phyloP scores from a whole-genome alignment of 2,888 invertebrate genomes.

The Mimumesa dahlbomi region DNA sequence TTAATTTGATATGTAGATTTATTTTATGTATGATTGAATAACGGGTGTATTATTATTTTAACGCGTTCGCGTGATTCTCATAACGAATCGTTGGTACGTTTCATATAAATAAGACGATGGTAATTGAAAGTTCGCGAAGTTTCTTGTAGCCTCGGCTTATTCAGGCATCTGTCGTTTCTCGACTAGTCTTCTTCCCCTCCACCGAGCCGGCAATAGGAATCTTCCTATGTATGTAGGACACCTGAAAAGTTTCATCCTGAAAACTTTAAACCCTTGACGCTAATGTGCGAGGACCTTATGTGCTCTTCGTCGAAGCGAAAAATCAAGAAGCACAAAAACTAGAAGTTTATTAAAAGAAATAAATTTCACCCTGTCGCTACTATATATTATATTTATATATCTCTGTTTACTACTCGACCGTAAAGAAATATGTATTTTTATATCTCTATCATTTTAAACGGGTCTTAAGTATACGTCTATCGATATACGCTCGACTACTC shows the following conservation, averaged over 20 bases:
- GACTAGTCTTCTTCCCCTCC: constrained; percentile 25
- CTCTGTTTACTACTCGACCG: no score
- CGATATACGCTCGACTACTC: no score
- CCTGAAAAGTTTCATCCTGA: constrained; percentile 47
- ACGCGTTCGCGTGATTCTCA: constrained; percentile 32
- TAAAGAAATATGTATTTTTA: no score
- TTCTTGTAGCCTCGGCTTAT: constrained; percentile 30
- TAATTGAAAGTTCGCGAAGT: constrained; percentile 56
- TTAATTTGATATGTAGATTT: no score
- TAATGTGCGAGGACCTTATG: constrained; percentile 50
- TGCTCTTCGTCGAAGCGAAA: constrained; percentile 25
- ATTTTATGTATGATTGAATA: no score
- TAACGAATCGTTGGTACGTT: constrained; percentile 14
- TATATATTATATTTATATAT: no score
- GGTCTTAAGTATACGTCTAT: no score
- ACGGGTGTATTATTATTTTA: not conserved
- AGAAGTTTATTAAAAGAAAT: no score
- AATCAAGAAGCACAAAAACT: constrained; percentile 45
- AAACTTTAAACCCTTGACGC: constrained; percentile 51
- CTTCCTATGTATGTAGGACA: constrained; percentile 54
- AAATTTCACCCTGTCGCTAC: no score
- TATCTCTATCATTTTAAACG: no score
- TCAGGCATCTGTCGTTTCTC: constrained; percentile 52
- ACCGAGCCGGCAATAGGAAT: constrained; percentile 33
- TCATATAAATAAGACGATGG: constrained; percentile 28